Base-by-base conservation (phyloP, 2,113 vertebrate genomes). In the Pedetes capensis region DNA sequence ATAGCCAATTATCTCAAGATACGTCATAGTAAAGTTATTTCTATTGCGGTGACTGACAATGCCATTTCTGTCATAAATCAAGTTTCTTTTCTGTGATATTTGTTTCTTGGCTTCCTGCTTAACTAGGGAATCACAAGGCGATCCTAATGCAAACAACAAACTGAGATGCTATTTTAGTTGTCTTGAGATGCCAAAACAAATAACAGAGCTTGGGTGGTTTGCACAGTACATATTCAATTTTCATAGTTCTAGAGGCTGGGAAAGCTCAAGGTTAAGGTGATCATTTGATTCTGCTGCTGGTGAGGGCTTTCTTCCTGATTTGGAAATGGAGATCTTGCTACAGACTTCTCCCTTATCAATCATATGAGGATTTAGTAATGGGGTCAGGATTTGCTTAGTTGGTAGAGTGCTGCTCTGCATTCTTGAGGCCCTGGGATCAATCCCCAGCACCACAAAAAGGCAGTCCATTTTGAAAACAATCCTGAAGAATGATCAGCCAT, bases 11-110 rank as follows among this genome's bases (percentile, higher is more conserved):
- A 53, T 34, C 51, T 20, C 11, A n/a, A 53, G 13, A 61, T 37
- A 25, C 86, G 59, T 59, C 55, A 44, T 18, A 57, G 27, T 51
- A 37, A 37, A 55, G 23, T 42, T 55, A 10, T 80, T 44, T 81
- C 68, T 90, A 86, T 49, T 68, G n/a, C 32, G 72, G 68, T 82
- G 66, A 76, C 49, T 75, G 53, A 61, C 29, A 59, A 85, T 29
- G 11, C 42, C n/a, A 53, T 87, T 72, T 68, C 23, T 37, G 34
- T 44, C 51, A 55, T 39, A 76, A 76, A 39, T 82, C 37, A 71
- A 44, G 17, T 55, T 87, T 90, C 78, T 8, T 63, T 76, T 39
- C 1, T 61, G 7, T 32, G 53, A 55, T 69, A 69, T 34, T 87
- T 87, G 17, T 59, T 87, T 74, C 47, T 20, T n/a, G 22, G 7